Base-by-base conservation (phyloP, 2,888 invertebrate species). In the Dinocampus coccinellae region DNA sequence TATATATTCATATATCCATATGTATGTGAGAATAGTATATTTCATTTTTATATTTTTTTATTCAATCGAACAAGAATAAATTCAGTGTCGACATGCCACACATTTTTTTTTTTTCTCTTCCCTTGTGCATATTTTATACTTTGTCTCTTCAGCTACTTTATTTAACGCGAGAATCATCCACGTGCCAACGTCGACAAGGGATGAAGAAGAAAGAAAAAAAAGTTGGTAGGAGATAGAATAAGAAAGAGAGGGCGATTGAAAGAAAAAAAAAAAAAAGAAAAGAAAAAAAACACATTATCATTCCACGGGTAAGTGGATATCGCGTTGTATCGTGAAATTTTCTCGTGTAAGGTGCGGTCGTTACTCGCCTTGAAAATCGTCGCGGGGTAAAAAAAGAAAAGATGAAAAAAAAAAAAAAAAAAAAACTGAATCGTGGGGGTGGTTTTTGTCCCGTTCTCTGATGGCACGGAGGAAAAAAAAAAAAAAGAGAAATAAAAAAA, bases 291-390 rank as follows among this genome's bases (percentile, higher is more conserved):
- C 61, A 69, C 70, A 72, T 75, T 75, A 75, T 69, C 76, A 76
- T 75, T 71, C 70, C 63, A 70, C 22, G 53, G 70, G 66, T 77
- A 76, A 77, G 75, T 77, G 77, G 77, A 77, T 77, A 77, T 76
- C 74, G 74, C 76, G 73, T 76, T 73, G 74, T 77, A 76, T 76
- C 76, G 75, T 74, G 62, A 75, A 74, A 76, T 74, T 74, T 73
- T 71, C 60, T 52, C 71, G 62, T 71, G 62, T 63, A 62, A 67
- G 67, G 57, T 33, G 53, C 47, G 70, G 72, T 75, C 76, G 77
- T 76, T 77, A 76, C 68, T 69, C 58, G 67, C 63, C 67, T 66
- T 60, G 70, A 69, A 62, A 63, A 66, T 66, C 39, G 66, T 66
- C 39, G 66, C 39, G 36, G 26, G 34, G n/a, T n/a, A n/a, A n/a